These are phyloP conservation scores for Prionailurus viverrinus DNA, from an alignment of 2,113 vertebrate genomes.

Conservation along the genomic window DNA sequence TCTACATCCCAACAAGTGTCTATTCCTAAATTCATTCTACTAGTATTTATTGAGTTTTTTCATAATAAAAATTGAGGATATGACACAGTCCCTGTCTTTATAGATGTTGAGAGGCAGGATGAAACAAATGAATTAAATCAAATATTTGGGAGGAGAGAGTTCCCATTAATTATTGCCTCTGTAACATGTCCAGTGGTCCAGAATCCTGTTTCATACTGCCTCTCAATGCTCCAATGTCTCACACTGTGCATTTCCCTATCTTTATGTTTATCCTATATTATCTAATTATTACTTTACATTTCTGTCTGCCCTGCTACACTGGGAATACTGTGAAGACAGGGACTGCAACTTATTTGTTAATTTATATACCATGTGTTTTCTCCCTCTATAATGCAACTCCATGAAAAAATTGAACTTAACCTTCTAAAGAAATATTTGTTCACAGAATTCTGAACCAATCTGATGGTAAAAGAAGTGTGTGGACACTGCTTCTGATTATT, in stretches of 20 bases:
- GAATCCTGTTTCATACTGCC: background rate
- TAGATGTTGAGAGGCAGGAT: background rate
- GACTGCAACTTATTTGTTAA: background rate
- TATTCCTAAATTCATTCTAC: background rate
- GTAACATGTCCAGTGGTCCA: background rate
- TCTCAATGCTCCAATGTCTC: background rate
- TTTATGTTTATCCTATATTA: background rate
- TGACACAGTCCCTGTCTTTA: background rate
- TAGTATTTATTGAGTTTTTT: background rate
- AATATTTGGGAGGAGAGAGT: background rate
- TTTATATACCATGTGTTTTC: background rate
- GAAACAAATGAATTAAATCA: background rate
- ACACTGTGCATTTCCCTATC: background rate
- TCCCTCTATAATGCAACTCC: background rate
- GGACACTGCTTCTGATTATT: background rate
- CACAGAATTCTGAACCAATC: background rate
- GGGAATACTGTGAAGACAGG: background rate
- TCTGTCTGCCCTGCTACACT: background rate
- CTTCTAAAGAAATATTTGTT: background rate
- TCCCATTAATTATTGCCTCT: background rate
- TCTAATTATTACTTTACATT: background rate
- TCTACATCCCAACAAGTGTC: background rate
- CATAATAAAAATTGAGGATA: background rate
- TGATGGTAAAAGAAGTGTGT: background rate
- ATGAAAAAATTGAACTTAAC: background rate